These are phyloP conservation scores for Spea multiplicata DNA, from an alignment of 2,113 vertebrate genomes.

Conservation along the genomic window DNA sequence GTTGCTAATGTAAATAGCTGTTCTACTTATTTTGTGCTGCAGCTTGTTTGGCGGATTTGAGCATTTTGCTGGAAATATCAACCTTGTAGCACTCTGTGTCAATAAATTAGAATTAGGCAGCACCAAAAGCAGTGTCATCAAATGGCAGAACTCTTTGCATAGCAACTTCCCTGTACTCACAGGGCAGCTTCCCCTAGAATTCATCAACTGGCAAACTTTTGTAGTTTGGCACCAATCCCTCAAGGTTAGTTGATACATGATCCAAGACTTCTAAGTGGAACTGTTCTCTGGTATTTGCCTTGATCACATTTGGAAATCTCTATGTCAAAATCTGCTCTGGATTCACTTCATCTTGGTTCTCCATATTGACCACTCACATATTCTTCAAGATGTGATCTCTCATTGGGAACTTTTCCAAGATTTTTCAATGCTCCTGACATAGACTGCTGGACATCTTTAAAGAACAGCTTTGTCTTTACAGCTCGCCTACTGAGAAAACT, in stretches of 20 bases:
- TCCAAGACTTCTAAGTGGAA: slow-evolving; percentile 39
- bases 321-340: slow-evolving; percentile 37
- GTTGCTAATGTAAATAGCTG: no score
- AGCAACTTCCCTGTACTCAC: slow-evolving; percentile 45
- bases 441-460: slow-evolving; percentile 48
- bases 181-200: slow-evolving; percentile 6
- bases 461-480: slow-evolving; percentile 44
- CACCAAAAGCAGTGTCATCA: slow-evolving; percentile 46
- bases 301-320: background rate
- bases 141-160: slow-evolving; percentile 31
- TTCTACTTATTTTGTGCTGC: no score
- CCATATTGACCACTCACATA: slow-evolving; percentile 46
- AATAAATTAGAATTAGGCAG: slow-evolving; percentile 40
- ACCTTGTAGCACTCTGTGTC: no score
- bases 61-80: no score
- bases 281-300: background rate
- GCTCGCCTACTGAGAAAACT: no score
- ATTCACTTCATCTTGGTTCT: slow-evolving; percentile 47
- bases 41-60: no score
- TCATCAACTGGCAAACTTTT: slow-evolving; percentile 46
- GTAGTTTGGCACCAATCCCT: slow-evolving; percentile 47
- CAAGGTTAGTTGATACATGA: slow-evolving; percentile 47
- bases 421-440: slow-evolving; percentile 37
- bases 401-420: slow-evolving; percentile 50
- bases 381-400: slow-evolving; percentile 50